Conservation (phyloP, 1,140 invertebrate species). For the Teleogryllus occipitalis region DNA sequence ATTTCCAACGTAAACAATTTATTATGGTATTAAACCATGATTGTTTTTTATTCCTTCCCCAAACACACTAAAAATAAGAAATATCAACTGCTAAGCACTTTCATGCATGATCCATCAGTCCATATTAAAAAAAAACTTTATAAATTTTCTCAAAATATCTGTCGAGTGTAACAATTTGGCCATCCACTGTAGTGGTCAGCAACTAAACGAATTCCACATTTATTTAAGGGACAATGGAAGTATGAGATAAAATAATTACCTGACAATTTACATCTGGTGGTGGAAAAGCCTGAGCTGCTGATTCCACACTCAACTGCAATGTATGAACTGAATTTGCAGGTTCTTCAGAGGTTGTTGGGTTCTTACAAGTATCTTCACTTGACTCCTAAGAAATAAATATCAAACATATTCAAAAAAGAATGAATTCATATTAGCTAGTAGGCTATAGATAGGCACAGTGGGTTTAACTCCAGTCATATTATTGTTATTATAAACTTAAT, state of each 20-base stretch:
- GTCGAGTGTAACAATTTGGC: not conserved
- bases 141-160: not conserved
- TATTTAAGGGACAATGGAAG: not conserved
- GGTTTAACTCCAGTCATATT: not conserved
- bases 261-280: not conserved
- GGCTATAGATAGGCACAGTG: not conserved
- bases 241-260: not conserved
- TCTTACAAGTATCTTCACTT: not conserved
- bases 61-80: too few species aligned
- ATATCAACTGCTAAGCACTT: too few species aligned
- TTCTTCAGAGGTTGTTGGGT: not conserved
- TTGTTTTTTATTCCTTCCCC: too few species aligned
- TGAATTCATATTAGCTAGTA: not conserved
- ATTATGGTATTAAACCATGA: too few species aligned
- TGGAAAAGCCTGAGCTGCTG: not conserved
- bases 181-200: not conserved
- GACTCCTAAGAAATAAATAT: not conserved
- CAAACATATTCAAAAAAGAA: not conserved
- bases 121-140: too few species aligned
- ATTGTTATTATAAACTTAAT: not conserved
- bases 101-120: too few species aligned
- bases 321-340: not conserved
- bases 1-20: too few species aligned
- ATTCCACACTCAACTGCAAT: not conserved
- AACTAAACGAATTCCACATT: not conserved